Percentiles rank a stretch among this genome's conserved stretches.
These are phyloP conservation scores for Chymomyza caudatula DNA, from an alignment of 2,888 invertebrate genomes.

Conservation along the genomic window DNA sequence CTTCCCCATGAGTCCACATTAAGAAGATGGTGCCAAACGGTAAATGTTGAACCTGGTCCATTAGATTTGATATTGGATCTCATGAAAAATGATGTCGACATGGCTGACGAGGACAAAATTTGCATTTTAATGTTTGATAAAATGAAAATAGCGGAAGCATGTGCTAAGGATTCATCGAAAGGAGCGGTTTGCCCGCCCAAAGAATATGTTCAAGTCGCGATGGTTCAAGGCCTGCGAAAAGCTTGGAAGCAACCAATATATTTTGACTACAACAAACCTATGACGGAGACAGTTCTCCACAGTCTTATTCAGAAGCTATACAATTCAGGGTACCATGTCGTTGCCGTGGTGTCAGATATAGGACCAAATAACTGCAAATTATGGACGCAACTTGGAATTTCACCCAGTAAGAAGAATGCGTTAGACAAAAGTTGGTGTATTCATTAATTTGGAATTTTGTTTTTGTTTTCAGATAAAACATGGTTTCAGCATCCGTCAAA, in stretches of 20 bases:
- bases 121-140: not conserved
- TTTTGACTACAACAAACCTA: not conserved
- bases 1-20: not conserved
- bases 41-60: not conserved
- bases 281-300: not conserved
- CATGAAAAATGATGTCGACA: not conserved
- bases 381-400: constrained; percentile 18
- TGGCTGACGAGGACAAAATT: not conserved
- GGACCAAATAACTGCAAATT: constrained; percentile 13
- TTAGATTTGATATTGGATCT: not conserved
- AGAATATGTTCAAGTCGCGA: not conserved
- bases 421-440: not conserved
- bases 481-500: constrained; percentile 34
- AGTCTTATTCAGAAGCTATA: not conserved
- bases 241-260: constrained; percentile 5
- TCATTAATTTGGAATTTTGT: not conserved
- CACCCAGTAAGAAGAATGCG: constrained; percentile 9
- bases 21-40: not conserved
- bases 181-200: not conserved
- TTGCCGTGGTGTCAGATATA: constrained; percentile 20
- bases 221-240: constrained; percentile 2
- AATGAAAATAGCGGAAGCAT: not conserved
- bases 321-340: constrained; percentile 13
- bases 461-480: constrained; percentile 16
- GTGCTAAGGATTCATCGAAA: not conserved